Evolutionary conservation across 2,888 invertebrate genomes (phyloP), one percentile per base, ranked within the genome.

Genomic region (Ernsta delagoae): DNA sequence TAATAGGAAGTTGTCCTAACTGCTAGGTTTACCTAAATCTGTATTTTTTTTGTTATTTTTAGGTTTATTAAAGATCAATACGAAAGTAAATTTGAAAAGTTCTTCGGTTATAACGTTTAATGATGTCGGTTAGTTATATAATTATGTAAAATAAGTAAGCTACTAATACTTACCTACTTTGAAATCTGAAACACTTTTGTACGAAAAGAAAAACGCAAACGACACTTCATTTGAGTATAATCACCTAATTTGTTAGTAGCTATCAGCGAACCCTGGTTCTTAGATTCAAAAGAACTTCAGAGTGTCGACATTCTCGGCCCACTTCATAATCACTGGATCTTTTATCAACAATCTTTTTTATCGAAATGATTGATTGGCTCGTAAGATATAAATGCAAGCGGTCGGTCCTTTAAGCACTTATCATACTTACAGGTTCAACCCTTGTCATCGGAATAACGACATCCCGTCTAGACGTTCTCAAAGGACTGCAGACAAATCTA

Each of bases 381-480:
- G 59, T 57, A 65, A 62, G 50, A 70, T 67, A 67, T 71, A 66
- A 70, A 69, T 70, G 64, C 56, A 61, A 39, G 50, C 61, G 59
- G 64, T 61, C 65, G 65, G 64, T 70, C 64, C 69, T 61, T 63
- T 63, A n/a, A 61, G 70, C 69, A 65, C 63, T 70, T 66, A 61
- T 71, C 60, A 56, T 70, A 61, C 59, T 24, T 24, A 59, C 61
- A 63, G 59, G 70, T 65, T 70, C 56, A 71, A 75, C 75, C 70
- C 75, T 74, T 70, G 70, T 74, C 75, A 73, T 70, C 59, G 56
- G 53, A 65, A 67, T 70, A 72, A 74, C 59, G 74, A 72, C 73
- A 68, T 71, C 65, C 70, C 70, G 75, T 75, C 75, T 75, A 75
- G 75, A 75, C 75, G 72, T 50, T 72, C 60, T 73, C n/a, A 66